These are phyloP conservation scores for Rhizoglyphus robini DNA, from an alignment of 1,140 invertebrate species.

Conservation along the genomic window DNA sequence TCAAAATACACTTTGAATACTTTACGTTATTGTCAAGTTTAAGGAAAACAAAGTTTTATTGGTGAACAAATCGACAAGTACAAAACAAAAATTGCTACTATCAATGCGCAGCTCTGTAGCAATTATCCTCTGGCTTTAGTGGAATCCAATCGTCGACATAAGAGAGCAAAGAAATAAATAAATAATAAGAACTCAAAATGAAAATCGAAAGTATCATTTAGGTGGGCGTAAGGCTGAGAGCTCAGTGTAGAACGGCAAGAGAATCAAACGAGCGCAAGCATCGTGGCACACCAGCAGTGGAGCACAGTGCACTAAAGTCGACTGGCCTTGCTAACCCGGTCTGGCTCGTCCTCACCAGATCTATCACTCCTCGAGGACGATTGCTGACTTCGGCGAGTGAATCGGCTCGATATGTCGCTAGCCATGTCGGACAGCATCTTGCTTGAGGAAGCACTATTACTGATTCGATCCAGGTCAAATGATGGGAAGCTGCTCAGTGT, in stretches of 20 bases:
- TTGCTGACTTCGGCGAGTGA: not conserved
- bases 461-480: too few species aligned
- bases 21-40: too few species aligned
- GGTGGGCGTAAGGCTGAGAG: not conserved
- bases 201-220: not conserved
- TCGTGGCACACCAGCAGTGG: not conserved
- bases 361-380: not conserved
- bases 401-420: not conserved
- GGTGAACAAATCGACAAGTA: too few species aligned
- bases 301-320: not conserved
- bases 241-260: not conserved
- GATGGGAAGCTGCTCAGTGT: too few species aligned
- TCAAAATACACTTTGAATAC: too few species aligned
- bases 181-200: too few species aligned
- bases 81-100: too few species aligned
- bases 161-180: too few species aligned
- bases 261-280: not conserved
- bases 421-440: not conserved
- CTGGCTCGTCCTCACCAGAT: not conserved
- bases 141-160: too few species aligned
- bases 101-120: too few species aligned
- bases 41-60: too few species aligned
- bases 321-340: not conserved
- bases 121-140: too few species aligned
- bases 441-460: not conserved